phyloP scores from a whole-genome alignment of 2,888 invertebrate genomes.

The Nasonovia ribisnigri region DNA sequence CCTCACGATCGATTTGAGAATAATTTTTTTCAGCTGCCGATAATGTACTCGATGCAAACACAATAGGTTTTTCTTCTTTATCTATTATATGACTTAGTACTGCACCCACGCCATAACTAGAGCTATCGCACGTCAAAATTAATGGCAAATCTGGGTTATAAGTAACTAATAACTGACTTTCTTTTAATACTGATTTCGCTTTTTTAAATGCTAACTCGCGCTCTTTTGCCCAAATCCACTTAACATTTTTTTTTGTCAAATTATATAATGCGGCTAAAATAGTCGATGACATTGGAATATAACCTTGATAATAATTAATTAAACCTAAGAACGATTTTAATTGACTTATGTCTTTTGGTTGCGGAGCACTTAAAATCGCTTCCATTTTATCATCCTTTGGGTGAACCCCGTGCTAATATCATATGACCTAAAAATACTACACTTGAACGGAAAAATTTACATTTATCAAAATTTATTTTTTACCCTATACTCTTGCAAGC shows the following conservation, averaged over 20 bases:
- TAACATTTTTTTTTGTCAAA: background rate
- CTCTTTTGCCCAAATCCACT: background rate
- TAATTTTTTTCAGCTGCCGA: constrained; percentile 14
- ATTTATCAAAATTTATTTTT: too few relatives aligned
- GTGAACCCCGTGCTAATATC: too few relatives aligned
- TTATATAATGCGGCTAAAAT: background rate
- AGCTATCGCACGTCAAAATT: background rate
- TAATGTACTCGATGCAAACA: constrained; percentile 14
- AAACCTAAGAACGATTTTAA: background rate
- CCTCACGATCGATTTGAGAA: constrained; percentile 6
- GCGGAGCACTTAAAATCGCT: background rate
- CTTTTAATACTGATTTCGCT: background rate
- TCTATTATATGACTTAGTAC: background rate
- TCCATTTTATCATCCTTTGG: constrained; percentile 12
- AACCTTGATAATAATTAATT: constrained; percentile 10
- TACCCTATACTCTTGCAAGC: too few relatives aligned
- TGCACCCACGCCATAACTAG: background rate
- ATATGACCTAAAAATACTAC: too few relatives aligned
- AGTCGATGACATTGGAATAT: background rate
- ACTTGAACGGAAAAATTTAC: too few relatives aligned
- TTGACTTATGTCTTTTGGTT: background rate
- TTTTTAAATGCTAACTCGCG: background rate
- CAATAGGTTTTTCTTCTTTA: background rate
- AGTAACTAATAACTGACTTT: background rate
- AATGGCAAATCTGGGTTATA: constrained; percentile 10